A percentile compares a stretch with the other conserved stretches of the same genome.
Conservation (phyloP, 2,888 invertebrate genomes). For the Thecocarcelia acutangulata region DNA sequence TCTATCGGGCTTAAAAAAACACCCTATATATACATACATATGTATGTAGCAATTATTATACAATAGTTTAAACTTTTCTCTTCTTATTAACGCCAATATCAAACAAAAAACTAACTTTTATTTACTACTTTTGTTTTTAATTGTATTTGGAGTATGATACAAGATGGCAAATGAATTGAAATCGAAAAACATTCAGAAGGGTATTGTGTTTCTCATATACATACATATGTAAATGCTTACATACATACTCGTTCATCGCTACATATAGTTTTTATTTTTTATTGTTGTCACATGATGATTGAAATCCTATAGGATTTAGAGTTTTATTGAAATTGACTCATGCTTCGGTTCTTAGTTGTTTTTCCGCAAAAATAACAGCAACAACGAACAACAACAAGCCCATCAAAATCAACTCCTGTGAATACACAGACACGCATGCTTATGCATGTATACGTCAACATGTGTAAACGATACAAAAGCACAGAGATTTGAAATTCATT, state of each 20-base stretch:
- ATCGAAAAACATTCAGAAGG: no score
- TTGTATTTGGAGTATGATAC: no score
- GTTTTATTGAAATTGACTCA: constrained; percentile 48
- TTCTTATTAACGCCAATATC: no score
- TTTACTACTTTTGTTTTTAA: no score
- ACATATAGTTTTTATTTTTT: constrained; percentile 17
- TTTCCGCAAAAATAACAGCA: constrained; percentile 33
- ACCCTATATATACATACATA: no score
- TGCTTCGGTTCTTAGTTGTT: constrained; percentile 26
- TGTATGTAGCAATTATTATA: no score
- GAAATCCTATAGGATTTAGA: constrained; percentile 55
- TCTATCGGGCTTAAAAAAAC: no score
- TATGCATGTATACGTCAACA: background rate
- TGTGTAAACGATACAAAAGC: constrained; percentile 34
- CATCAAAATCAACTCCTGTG: background rate
- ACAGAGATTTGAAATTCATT: constrained; percentile 35
- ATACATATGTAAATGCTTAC: background rate
- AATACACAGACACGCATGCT: constrained; percentile 26
- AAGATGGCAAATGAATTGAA: no score
- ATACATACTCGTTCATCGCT: background rate
- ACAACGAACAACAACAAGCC: background rate
- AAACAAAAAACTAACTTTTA: no score
- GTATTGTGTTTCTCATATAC: no score
- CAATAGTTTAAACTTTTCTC: no score
- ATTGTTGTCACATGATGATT: constrained; percentile 51